Evolutionary conservation across 2,888 invertebrate genomes (phyloP), one percentile per base, ranked within the genome.

Genomic region (Euplagia quadripunctaria): DNA sequence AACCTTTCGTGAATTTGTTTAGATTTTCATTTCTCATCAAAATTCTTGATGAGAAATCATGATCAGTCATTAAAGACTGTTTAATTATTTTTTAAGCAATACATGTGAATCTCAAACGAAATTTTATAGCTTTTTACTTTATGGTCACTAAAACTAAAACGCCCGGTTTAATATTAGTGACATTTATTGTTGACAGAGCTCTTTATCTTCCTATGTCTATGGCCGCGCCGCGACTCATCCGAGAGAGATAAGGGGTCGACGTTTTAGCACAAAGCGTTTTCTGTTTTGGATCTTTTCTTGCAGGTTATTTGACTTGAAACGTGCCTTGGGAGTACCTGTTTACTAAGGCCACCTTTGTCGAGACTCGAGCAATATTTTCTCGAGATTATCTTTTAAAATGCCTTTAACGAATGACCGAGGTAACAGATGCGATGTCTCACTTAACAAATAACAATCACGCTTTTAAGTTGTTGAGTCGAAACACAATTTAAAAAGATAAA

Each of bases 251-350:
- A 94, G 93, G 90, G 94, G 94, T 94, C 94, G 94, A 95, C 94
- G 93, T 94, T 95, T 94, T 94, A 95, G 94, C 94, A 94, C 95
- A 94, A 94, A 94, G 92, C 93, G 91, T 94, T 94, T 94, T 94
- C 94, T 94, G 93, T 94, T 94, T 94, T 88, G 91, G 92, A 90
- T 93, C 93, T 89, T 93, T 91, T 92, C 93, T 91, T 92, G 89
- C 92, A 89, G 93, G 92, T 94, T 93, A 92, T 94, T 94, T 93
- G 93, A 93, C 91, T 94, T 88, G 85, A 91, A 92, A 93, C 94
- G 92, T 94, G 93, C 91, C 90, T 89, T 88, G 87, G 88, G 86
- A 93, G 91, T 93, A 93, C 93, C 93, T 93, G 93, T 92, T 91
- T 89, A 86, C 89, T 79, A 85, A 91, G 89, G 89, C 92, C 90